Percentiles rank a stretch among this genome's conserved stretches.
Conservation (phyloP, 2,113 vertebrate genomes). For the Nicator chloris region DNA sequence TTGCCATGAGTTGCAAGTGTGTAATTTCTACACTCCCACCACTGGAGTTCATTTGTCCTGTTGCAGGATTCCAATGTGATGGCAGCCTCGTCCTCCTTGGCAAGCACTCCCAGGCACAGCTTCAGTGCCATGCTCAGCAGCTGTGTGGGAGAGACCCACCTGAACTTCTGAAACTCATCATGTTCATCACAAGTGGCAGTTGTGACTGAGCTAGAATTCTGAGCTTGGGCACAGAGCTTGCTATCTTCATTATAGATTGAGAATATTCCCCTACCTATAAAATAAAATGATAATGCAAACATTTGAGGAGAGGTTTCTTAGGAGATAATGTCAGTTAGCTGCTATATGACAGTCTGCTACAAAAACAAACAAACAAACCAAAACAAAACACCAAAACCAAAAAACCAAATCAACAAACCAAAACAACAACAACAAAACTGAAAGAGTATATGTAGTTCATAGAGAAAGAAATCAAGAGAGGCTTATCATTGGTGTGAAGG, state of each 20-base stretch:
- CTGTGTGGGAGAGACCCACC: constrained; percentile 82
- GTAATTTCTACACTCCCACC: constrained; percentile 90
- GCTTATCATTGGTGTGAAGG: not conserved
- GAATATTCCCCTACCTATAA: constrained; percentile 78
- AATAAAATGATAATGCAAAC: not conserved
- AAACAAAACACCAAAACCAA: not conserved
- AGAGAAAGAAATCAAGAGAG: not conserved
- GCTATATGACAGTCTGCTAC: not conserved
- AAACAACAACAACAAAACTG: no score
- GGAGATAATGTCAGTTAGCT: not conserved
- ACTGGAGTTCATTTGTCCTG: constrained; percentile 76
- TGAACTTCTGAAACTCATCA: constrained; percentile 81
- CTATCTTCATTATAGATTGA: constrained; percentile 87
- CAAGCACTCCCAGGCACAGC: constrained; percentile 80
- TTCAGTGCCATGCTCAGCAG: constrained; percentile 84
- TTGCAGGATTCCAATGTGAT: constrained; percentile 79
- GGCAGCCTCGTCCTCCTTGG: constrained; percentile 72
- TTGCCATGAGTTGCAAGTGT: constrained; percentile 78
- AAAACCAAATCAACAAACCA: not conserved
- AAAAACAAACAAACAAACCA: not conserved
- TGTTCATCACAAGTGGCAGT: constrained; percentile 70
- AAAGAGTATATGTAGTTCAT: not conserved
- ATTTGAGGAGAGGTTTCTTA: not conserved
- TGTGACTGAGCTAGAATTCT: constrained; percentile 64
- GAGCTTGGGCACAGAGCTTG: constrained; percentile 80